A percentile compares a stretch with the other conserved stretches of the same genome.
phyloP scores from a whole-genome alignment of 2,113 vertebrate genomes.

The Lepus timidus region DNA sequence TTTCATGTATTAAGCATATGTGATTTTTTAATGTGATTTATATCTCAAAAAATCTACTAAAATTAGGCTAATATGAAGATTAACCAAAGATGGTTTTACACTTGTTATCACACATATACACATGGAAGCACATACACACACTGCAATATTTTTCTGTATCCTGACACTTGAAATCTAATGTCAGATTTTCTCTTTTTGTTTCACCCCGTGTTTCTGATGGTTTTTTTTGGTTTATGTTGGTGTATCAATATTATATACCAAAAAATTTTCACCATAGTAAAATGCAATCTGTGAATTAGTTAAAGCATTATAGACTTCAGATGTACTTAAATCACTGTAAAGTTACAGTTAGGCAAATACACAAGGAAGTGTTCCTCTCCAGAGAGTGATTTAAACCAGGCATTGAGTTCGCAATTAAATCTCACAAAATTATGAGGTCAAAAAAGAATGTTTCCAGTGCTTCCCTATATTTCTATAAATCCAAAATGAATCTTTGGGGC shows the following conservation, averaged over 20 bases:
- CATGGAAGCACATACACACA: background rate
- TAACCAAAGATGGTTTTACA: background rate
- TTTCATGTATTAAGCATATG: background rate
- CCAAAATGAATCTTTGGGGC: background rate
- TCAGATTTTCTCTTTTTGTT: constrained; percentile 3
- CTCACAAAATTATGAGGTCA: constrained; percentile 53
- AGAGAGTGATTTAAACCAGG: constrained; percentile 41
- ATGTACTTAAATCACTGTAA: constrained; percentile 40
- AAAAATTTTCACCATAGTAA: background rate
- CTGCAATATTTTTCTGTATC: constrained; percentile 10
- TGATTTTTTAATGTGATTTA: background rate
- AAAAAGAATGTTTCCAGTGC: background rate
- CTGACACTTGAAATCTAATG: background rate
- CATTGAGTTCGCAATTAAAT: constrained; percentile 51
- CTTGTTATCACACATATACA: background rate
- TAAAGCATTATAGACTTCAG: background rate
- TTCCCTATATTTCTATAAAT: constrained; percentile 28
- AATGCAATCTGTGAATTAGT: constrained; percentile 5
- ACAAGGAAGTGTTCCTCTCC: constrained; percentile 30
- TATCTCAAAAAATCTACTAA: background rate
- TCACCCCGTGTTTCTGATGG: background rate
- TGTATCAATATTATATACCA: background rate
- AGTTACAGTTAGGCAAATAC: constrained; percentile 39
- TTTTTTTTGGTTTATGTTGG: constrained; percentile 2
- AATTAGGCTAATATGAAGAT: background rate